phyloP scores from a whole-genome alignment of 2,797 vertebrate genomes.

The Neosilurus hyrtlii region DNA sequence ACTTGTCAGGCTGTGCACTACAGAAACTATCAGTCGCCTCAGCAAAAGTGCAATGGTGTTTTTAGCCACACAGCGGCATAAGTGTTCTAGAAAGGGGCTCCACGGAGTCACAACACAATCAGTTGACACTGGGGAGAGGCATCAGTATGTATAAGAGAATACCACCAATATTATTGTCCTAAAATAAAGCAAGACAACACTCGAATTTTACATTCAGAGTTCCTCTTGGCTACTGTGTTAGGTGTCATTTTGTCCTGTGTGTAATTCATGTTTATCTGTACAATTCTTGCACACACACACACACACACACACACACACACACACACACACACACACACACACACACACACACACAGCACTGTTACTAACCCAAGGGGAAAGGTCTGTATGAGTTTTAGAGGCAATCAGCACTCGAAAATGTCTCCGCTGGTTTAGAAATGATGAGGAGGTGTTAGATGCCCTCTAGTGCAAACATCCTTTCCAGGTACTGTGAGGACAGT shows the following conservation, averaged over 20 bases:
- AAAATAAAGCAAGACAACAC: constrained; percentile 32
- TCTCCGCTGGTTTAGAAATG: constrained; percentile 41
- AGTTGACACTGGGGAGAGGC: constrained; percentile 20
- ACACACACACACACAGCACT: constrained; percentile 1
- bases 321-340: background rate
- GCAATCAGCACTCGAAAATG: constrained; percentile 25
- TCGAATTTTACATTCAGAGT: constrained; percentile 24
- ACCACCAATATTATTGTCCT: constrained; percentile 21
- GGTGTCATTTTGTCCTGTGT: constrained; percentile 32
- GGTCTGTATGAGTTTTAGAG: constrained; percentile 25
- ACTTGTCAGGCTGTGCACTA: background rate
- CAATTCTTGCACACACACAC: constrained; percentile 17
- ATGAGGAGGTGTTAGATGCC: constrained; percentile 36
- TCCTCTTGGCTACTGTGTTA: constrained; percentile 29
- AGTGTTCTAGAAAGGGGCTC: constrained; percentile 22
- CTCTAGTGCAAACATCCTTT: constrained; percentile 34
- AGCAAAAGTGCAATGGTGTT: constrained; percentile 28
- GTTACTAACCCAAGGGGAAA: constrained; percentile 34
- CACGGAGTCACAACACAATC: constrained; percentile 25
- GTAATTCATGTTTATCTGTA: constrained; percentile 22
- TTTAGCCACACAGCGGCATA: constrained; percentile 48
- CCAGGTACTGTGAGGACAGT: constrained; percentile 45
- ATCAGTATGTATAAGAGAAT: constrained; percentile 3
- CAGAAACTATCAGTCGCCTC: background rate
- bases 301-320: background rate